Evolutionary conservation across 2,888 invertebrate species (phyloP).

Genomic region (Aphidoletes aphidimyza): DNA sequence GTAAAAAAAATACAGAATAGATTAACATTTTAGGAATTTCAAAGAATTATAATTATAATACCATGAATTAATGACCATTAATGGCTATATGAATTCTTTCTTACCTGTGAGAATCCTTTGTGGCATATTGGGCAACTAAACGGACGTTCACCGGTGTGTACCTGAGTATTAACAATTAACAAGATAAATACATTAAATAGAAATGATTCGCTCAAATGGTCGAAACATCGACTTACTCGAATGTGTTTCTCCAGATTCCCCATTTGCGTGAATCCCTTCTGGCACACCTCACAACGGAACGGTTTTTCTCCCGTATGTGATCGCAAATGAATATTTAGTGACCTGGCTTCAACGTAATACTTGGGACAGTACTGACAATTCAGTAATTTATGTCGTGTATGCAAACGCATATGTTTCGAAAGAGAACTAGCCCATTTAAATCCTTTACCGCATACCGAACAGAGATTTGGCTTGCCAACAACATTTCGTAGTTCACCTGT

Average conservation of each 20-base stretch:
- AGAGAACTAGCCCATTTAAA: constrained; percentile 69
- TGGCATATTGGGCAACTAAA: constrained; percentile 53
- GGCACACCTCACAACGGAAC: constrained; percentile 54
- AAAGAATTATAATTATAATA: too few species aligned
- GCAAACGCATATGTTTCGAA: constrained; percentile 69
- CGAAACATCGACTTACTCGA: too few species aligned
- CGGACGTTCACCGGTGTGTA: constrained; percentile 55
- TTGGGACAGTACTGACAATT: constrained; percentile 67
- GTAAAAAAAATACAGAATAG: background rate
- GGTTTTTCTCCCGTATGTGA: constrained; percentile 56
- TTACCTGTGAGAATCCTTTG: background rate
- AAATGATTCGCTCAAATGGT: too few species aligned
- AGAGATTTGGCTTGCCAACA: constrained; percentile 66
- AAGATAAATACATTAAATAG: background rate
- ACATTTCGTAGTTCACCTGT: constrained; percentile 68
- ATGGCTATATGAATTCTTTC: too few species aligned
- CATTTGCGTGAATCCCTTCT: constrained; percentile 56
- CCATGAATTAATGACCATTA: too few species aligned
- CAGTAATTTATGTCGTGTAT: constrained; percentile 67
- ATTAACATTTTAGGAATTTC: too few species aligned
- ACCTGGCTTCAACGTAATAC: constrained; percentile 67
- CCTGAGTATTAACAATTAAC: background rate
- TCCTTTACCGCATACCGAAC: constrained; percentile 65
- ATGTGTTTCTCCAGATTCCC: constrained; percentile 57
- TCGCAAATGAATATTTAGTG: constrained; percentile 58